Base-by-base conservation (phyloP, 2,797 vertebrate species). In the Selene dorsalis region DNA sequence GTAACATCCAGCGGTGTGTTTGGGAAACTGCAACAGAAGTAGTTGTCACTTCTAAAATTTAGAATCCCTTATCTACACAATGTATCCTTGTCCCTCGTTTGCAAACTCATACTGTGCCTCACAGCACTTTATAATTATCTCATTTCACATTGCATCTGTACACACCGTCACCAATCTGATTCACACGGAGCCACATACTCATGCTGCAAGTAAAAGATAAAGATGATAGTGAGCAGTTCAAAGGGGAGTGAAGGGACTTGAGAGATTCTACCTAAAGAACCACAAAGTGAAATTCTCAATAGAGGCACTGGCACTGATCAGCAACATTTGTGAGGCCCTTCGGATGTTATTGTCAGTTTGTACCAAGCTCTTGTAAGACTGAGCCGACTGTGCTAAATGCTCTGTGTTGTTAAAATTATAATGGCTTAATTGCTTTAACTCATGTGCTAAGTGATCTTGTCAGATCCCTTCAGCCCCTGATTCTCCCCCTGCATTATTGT, bases 371-470 rank as follows among this genome's bases (percentile, higher is more conserved):
- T 26, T 69, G 24, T n/a, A 22, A 69, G 39, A 61, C 14, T 35
- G 32, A 35, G 32, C 7, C 32, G 7, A 20, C 69, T n/a, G 53
- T n/a, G 53, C 26, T 45, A 72, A 56, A 69, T 57, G 16, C 4
- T 57, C 1, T 57, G 39, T 45, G 10, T 67, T 69, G 32, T 63
- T 63, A 56, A 48, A 70, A 82, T 45, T 52, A 35, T 45, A 71
- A 69, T 55, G 6, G 20, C 3, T 81, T 77, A 80, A 55, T 6
- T 55, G 50, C 71, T 81, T 87, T 63, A 78, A 91, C 88, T 84
- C 70, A 81, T 69, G 77, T 59, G 60, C 82, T 30, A 55, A 73
- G 72, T 75, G 73, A 87, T n/a, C n/a, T n/a, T 80, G 80, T 89
- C 79, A 82, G 60, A 83, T 77, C 63, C 13, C 63, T 76, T 87